Base-by-base conservation (phyloP, 1,140 invertebrate genomes). In the Atta texana region DNA sequence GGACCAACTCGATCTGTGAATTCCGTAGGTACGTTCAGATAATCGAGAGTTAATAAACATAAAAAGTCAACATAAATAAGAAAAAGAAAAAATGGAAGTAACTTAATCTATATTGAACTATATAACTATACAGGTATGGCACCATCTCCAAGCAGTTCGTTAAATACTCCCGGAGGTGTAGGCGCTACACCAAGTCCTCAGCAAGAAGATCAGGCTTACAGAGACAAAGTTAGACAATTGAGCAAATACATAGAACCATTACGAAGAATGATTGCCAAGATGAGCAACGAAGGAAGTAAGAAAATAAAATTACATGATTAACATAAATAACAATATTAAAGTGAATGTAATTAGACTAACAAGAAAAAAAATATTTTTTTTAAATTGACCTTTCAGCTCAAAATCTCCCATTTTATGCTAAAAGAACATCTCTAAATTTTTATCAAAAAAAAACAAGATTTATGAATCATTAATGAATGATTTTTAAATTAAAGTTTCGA, bases 201-300 rank as follows among this genome's bases (percentile, higher is more conserved):
- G 71, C 94, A 96, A 93, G 98, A 99, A 91, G 98, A 99, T 91
- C 98, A 98, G 72, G 97, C 97, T 0, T 99, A 99, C 92, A 95
- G 98, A 80, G 98, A 99, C 90, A 99, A 99, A 95, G 97, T 99
- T 57, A 96, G 98, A 49, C 98, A 99, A 92, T 95, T 99, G 5
- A 98, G 97, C 90, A 99, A 98, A 94, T 99, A 98, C 92, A 98
- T 99, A 90, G 98, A 99, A 87, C 98, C 98, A 0, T 94, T 99
- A 1, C 96, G 98, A 66, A 96, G 97, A 89, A 98, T 99, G 97
- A 98, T 99, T 85, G 96, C 97, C 63, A 96, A 97, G 93, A 97
- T 98, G 94, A 97, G 98, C 90, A 98, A 97, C 93, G 98, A 98
- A 95, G 97, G 97, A 94, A 96, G 96, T 96, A 94, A 92, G 92